Evolutionary conservation across 2,797 vertebrate species (phyloP), one percentile per base, ranked within the genome.

Genomic region (Phrynocephalus forsythii): DNA sequence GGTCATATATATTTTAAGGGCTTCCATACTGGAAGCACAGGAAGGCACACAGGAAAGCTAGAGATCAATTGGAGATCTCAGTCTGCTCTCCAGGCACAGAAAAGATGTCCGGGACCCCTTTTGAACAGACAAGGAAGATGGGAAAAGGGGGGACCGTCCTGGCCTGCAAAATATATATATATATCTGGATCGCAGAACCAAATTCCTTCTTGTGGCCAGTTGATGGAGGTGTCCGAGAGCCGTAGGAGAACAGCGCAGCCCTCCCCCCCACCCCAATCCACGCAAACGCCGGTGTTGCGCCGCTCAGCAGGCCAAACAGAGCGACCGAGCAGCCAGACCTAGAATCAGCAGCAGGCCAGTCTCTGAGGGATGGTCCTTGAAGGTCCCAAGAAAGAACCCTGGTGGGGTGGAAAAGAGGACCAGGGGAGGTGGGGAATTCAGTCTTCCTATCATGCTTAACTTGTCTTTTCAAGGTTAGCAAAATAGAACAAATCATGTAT

Each of bases 371-470:
- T 56, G 52, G 1, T 56, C 52, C 52, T 11, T 56, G 13, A 56
- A 56, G 52, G 52, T 56, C 52, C 52, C 72, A 20, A 44, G 82
- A 60, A 0, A 88, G 86, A 24, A 85, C n/a, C 52, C 83, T 83
- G 24, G 5, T 11, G 13, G 52, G 9, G 38, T 11, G n/a, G 16
- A 33, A 15, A 13, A 33, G 72, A 30, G 1, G 30, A 4, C n/a
- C 52, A 56, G 13, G 30, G n/a, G 16, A 30, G 33, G 33, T 20
- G 52, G 52, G 52, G 33, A 33, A 56, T 95, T 91, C 95, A 96
- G 98, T 98, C 97, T 98, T 98, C 98, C 97, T 97, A 90, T 79
- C 20, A 18, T 84, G 89, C 94, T 95, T 95, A 94, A 91, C 94
- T 93, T 91, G 95, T 94, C 94, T 96, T 92, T 92, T 94, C 93